Base-by-base conservation (phyloP, 2,113 vertebrate species). In the Origma solitaria region DNA sequence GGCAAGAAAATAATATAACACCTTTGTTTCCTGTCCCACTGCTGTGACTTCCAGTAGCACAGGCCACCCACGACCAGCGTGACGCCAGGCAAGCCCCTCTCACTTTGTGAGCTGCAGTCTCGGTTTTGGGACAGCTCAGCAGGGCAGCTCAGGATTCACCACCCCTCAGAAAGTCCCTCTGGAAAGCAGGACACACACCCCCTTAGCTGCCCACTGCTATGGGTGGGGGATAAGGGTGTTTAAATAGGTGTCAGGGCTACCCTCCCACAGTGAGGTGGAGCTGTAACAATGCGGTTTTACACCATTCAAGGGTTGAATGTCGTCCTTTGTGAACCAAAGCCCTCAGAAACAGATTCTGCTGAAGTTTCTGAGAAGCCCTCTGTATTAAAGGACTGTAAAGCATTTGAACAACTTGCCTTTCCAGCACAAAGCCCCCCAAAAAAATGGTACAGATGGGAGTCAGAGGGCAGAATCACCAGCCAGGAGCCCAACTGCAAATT, bases 121-220 rank as follows among this genome's bases (percentile, higher is more conserved):
- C 17, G 4, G 38, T 23, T 60, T 13, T 51, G 50, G 81, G 68
- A 61, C 44, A 60, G 66, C 31, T 28, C 70, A 69, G 40, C 1
- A 6, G 24, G 11, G 64, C 19, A 60, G 69, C 30, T 65, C 72
- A 73, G 82, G 37, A 8, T 38, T 51, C 4, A 15, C 14, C 28
- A 2, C 10, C 50, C 44, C 28, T 19, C 9, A 4, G 2, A 3
- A 58, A 38, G 30, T 6, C 19, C 44, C 57, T 69, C 7, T 1
- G 6, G 23, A 50, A 78, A 62, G 70, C 78, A 25, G 69, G 61
- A 68, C 23, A 27, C n/a, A 50, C 6, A 10, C 1, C 33, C 40
- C n/a, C 11, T n/a, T 0, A 0, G 42, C 58, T 44, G 21, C 15
- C 35, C 0, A 1, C 51, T 57, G 51, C 70, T 23, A 0, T 5